These are phyloP conservation scores for Danaus plexippus DNA, from an alignment of 1,140 invertebrate species.

Conservation along the genomic window DNA sequence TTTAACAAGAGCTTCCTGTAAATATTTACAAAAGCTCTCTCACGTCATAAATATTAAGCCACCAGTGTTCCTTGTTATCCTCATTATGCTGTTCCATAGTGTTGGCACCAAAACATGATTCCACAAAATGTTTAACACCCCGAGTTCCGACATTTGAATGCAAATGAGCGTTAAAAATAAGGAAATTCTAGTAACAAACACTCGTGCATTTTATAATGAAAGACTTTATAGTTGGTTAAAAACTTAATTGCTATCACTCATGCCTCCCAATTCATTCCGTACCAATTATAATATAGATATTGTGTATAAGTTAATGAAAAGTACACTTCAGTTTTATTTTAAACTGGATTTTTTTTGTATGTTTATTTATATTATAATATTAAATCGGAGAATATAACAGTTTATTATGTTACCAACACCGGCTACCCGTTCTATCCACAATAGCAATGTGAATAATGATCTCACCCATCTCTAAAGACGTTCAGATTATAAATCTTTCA, in stretches of 20 bases:
- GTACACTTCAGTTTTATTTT: too few species aligned
- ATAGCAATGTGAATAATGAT: constrained; percentile 57
- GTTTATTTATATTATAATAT: too few species aligned
- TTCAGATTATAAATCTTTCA: constrained; percentile 59
- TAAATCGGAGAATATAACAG: neutral
- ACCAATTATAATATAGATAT: too few species aligned
- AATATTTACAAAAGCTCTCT: too few species aligned
- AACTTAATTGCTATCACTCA: too few species aligned
- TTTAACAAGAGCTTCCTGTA: too few species aligned
- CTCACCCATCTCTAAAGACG: constrained; percentile 33
- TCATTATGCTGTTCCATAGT: constrained; percentile 20
- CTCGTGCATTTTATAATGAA: too few species aligned
- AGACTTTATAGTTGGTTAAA: too few species aligned
- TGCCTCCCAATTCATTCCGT: too few species aligned
- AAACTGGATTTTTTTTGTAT: too few species aligned
- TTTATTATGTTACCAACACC: constrained; percentile 7
- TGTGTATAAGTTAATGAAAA: too few species aligned
- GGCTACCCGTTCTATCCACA: constrained; percentile 24
- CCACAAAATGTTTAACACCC: constrained; percentile 25
- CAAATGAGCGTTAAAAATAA: constrained; percentile 24
- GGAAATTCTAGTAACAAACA: constrained; percentile 11
- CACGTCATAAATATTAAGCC: constrained; percentile 11
- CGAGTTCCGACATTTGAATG: constrained; percentile 21
- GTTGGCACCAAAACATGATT: constrained; percentile 24
- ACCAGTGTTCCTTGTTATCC: constrained; percentile 17